Evolutionary conservation across 2,113 vertebrate species (phyloP).

Genomic region (Aviceda subcristata): DNA sequence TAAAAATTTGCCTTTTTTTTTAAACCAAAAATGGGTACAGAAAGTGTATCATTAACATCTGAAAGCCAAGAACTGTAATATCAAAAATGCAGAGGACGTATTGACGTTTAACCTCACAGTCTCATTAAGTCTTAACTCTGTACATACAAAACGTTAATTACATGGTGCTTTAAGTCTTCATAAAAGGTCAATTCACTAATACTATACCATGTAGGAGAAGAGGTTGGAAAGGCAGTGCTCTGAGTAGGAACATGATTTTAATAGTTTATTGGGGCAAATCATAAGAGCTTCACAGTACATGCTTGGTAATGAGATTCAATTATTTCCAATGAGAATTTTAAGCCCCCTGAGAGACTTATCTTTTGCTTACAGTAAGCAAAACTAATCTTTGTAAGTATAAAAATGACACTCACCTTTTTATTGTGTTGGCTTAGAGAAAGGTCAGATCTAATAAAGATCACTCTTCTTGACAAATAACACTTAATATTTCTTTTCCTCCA

Average conservation of each 20-base stretch:
- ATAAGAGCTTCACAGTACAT: not conserved
- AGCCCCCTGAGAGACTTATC: not conserved
- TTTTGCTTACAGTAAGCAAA: constrained; percentile 59
- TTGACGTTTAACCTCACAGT: constrained; percentile 56
- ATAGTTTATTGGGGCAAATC: constrained; percentile 27
- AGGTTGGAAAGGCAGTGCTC: constrained; percentile 16
- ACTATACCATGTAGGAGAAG: not conserved
- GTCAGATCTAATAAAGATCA: constrained; percentile 34
- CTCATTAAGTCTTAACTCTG: constrained; percentile 60
- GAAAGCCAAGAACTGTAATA: not conserved
- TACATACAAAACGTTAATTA: constrained; percentile 63
- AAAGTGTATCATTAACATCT: not conserved
- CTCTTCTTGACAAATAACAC: constrained; percentile 7
- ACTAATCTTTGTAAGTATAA: constrained; percentile 40
- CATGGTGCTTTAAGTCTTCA: constrained; percentile 27
- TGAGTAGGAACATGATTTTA: constrained; percentile 32
- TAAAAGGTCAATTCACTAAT: constrained; percentile 49
- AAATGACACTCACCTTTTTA: constrained; percentile 4
- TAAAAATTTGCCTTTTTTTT: not conserved
- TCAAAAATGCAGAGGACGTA: not conserved
- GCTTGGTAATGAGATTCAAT: constrained; percentile 64
- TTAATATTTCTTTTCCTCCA: not conserved
- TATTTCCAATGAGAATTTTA: constrained; percentile 53
- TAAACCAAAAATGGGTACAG: not conserved
- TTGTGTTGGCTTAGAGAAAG: constrained; percentile 6